Conservation (phyloP, 1,140 invertebrate genomes). For the Aphelinus certus region DNA sequence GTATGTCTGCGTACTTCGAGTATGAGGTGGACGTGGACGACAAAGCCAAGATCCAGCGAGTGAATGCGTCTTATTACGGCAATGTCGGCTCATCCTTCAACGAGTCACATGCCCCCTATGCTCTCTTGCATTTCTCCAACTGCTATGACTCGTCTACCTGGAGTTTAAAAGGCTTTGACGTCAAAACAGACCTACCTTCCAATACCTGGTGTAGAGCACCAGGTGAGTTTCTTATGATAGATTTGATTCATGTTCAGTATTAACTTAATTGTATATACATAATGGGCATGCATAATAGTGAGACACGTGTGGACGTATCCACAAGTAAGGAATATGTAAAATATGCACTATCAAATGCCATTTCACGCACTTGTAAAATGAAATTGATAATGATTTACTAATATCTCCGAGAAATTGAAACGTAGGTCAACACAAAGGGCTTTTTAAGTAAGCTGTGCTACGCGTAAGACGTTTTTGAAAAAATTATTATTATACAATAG, state of each 20-base stretch:
- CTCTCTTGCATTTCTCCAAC: slow-evolving; percentile 62
- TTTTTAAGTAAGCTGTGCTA: too few species aligned
- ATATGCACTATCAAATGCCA: too few species aligned
- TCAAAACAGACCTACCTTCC: slow-evolving; percentile 70
- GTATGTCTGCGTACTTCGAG: slow-evolving; percentile 67
- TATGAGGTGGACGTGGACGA: slow-evolving; percentile 76
- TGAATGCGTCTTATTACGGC: slow-evolving; percentile 71
- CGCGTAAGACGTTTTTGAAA: not conserved
- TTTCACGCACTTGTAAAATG: too few species aligned
- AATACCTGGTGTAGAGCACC: slow-evolving; percentile 73
- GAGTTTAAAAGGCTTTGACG: slow-evolving; percentile 66
- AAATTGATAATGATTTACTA: too few species aligned
- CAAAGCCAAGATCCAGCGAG: slow-evolving; percentile 73
- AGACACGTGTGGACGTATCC: too few species aligned
- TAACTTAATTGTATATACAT: not conserved
- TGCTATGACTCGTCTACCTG: slow-evolving; percentile 70
- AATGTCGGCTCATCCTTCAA: slow-evolving; percentile 73
- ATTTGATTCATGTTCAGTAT: not conserved
- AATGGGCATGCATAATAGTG: too few species aligned
- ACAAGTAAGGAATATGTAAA: too few species aligned
- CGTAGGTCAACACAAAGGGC: too few species aligned
- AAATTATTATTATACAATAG: slow-evolving; percentile 4
- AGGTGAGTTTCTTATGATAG: slow-evolving; percentile 58
- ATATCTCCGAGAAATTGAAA: too few species aligned
- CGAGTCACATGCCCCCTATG: slow-evolving; percentile 62